A percentile compares a stretch with the other conserved stretches of the same genome.
Conservation (phyloP, 1,140 invertebrate species). For the Solen grandis region DNA sequence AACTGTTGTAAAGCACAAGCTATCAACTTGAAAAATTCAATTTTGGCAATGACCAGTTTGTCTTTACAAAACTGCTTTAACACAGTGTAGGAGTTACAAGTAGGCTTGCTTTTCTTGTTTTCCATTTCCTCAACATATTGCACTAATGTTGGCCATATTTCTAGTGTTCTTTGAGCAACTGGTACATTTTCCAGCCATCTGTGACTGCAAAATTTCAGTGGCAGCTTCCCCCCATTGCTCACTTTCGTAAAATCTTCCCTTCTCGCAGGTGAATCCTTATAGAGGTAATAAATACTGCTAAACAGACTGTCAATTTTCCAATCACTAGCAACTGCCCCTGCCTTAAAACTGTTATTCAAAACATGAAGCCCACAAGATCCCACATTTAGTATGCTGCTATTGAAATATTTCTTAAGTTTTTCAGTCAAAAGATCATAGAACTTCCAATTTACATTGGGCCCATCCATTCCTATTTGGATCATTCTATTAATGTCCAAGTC, state of each 20-base stretch:
- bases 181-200: slow-evolving; percentile 54
- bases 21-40: slow-evolving; percentile 36
- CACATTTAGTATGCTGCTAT: slow-evolving; percentile 49
- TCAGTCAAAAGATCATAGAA: slow-evolving; percentile 19
- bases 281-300: slow-evolving; percentile 46
- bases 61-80: not conserved
- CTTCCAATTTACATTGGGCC: slow-evolving; percentile 63
- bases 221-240: not conserved
- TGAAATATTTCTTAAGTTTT: slow-evolving; percentile 17
- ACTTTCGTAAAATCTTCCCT: slow-evolving; percentile 44
- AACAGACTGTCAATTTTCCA: slow-evolving; percentile 51
- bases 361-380: slow-evolving; percentile 61
- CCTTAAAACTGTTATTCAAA: slow-evolving; percentile 57
- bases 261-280: slow-evolving; percentile 50
- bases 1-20: slow-evolving; percentile 42
- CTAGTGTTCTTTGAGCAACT: slow-evolving; percentile 9
- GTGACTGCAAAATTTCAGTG: slow-evolving; percentile 31
- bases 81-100: slow-evolving; percentile 15
- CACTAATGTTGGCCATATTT: slow-evolving; percentile 1
- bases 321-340: not conserved
- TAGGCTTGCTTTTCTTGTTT: too few relatives aligned
- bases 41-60: slow-evolving; percentile 6
- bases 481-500: slow-evolving; percentile 36
- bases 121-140: slow-evolving; percentile 23
- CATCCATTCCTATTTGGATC: slow-evolving; percentile 62